Evolutionary conservation across 2,797 vertebrate genomes (phyloP).

Genomic region (Setipinna tenuifilis): DNA sequence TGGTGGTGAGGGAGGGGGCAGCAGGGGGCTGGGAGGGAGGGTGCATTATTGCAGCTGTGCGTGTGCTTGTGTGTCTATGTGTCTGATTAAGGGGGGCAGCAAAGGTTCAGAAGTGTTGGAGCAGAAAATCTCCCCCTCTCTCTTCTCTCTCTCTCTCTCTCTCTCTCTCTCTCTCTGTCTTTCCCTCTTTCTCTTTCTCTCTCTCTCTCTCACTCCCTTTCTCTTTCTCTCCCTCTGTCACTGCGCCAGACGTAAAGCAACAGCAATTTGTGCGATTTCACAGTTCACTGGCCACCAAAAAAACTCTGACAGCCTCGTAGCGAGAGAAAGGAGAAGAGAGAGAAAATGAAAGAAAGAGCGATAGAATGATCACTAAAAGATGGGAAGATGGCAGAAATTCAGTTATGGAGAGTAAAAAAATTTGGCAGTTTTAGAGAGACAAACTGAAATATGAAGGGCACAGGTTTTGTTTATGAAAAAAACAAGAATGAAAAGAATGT

Average conservation of each 20-base stretch:
- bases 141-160: slow-evolving; percentile 40
- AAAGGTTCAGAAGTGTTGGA: slow-evolving; percentile 80
- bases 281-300: slow-evolving; percentile 77
- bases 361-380: slow-evolving; percentile 42
- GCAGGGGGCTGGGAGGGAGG: slow-evolving; percentile 13
- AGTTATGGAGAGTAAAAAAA: slow-evolving; percentile 37
- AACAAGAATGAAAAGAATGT: neutral
- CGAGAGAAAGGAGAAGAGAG: slow-evolving; percentile 57
- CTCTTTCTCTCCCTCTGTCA: slow-evolving; percentile 68
- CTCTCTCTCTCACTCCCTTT: slow-evolving; percentile 43
- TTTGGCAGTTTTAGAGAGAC: slow-evolving; percentile 15
- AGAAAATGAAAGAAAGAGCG: slow-evolving; percentile 43
- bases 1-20: slow-evolving; percentile 60
- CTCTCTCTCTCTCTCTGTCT: slow-evolving; percentile 58
- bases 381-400: slow-evolving; percentile 29
- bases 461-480: neutral
- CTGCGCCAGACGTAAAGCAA: slow-evolving; percentile 76
- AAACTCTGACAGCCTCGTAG: slow-evolving; percentile 74
- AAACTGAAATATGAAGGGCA: slow-evolving; percentile 17
- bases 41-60: slow-evolving; percentile 65
- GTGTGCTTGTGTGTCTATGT: slow-evolving; percentile 62
- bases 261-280: slow-evolving; percentile 86
- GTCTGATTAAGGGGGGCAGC: slow-evolving; percentile 62
- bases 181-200: slow-evolving; percentile 57
- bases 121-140: slow-evolving; percentile 72